Evolutionary conservation across 2,113 vertebrate species (phyloP).

Genomic region (Centropus bengalensis): DNA sequence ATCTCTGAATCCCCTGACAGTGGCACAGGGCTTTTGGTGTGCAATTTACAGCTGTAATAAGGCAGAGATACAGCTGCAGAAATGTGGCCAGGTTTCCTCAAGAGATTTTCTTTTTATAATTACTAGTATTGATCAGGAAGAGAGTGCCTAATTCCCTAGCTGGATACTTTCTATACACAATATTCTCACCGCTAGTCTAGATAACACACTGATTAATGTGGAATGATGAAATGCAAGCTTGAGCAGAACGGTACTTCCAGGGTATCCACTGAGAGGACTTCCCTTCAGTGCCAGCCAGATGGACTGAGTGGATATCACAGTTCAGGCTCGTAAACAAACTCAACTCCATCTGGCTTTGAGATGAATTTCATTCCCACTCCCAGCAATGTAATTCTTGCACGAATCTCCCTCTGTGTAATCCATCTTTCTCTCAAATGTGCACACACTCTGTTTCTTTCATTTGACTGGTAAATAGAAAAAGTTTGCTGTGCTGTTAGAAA

Average conservation of each 20-base stretch:
- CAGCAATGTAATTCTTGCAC: neutral
- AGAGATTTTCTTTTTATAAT: neutral
- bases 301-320: neutral
- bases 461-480: neutral
- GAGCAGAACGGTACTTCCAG: neutral
- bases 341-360: slow-evolving; percentile 40
- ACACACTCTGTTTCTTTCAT: neutral
- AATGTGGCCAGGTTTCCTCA: neutral
- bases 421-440: neutral
- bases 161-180: neutral
- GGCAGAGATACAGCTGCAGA: neutral
- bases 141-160: neutral
- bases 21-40: neutral
- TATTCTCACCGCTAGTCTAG: neutral
- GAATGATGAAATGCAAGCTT: neutral
- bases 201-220: neutral
- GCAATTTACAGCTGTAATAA: neutral
- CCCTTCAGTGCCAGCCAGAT: neutral
- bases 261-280: neutral
- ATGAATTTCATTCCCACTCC: slow-evolving; percentile 19
- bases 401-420: neutral
- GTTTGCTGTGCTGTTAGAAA: neutral
- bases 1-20: neutral
- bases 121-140: neutral
- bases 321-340: neutral